These are phyloP conservation scores for Caenorhabditis sulstoni DNA, from an alignment of 2,888 invertebrate species.

Conservation along the genomic window DNA sequence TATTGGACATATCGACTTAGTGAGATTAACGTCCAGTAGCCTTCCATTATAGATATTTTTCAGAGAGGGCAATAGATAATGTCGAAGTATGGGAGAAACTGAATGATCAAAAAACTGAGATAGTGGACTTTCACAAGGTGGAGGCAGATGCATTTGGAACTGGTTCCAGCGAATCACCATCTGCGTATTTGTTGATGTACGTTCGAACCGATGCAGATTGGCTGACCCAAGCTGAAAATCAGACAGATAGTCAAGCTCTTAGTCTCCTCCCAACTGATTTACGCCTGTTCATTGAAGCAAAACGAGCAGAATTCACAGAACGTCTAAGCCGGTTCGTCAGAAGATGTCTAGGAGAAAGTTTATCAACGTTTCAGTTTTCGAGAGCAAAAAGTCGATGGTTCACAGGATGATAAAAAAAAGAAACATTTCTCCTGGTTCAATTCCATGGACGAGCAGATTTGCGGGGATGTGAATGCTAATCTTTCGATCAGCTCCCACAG, in stretches of 20 bases:
- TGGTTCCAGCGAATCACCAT: conserved; percentile 1
- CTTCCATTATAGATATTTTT: not conserved
- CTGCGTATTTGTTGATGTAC: conserved; percentile 45
- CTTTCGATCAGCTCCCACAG: too few species aligned
- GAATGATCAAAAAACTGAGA: conserved; percentile 18
- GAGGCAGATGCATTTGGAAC: conserved; percentile 40
- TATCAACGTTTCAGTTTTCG: too few species aligned
- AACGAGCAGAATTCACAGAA: too few species aligned
- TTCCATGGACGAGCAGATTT: too few species aligned
- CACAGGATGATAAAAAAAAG: too few species aligned
- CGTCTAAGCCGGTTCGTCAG: too few species aligned
- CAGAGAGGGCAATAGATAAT: conserved; percentile 14
- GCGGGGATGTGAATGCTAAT: too few species aligned
- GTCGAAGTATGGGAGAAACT: conserved; percentile 41
- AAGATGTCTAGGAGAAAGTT: too few species aligned
- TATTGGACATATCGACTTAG: conserved; percentile 57
- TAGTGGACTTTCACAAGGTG: conserved; percentile 12
- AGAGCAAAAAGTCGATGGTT: too few species aligned
- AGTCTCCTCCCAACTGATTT: conserved; percentile 25
- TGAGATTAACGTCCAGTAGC: not conserved
- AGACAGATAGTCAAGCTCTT: conserved; percentile 8
- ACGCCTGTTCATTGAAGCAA: too few species aligned
- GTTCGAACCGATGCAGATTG: conserved; percentile 14
- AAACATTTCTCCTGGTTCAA: too few species aligned
- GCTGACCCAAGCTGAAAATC: conserved; percentile 10